A percentile compares a stretch with the other conserved stretches of the same genome.
Evolutionary conservation across 2,113 vertebrate species (phyloP).

Genomic region (Circaetus cinerascens): DNA sequence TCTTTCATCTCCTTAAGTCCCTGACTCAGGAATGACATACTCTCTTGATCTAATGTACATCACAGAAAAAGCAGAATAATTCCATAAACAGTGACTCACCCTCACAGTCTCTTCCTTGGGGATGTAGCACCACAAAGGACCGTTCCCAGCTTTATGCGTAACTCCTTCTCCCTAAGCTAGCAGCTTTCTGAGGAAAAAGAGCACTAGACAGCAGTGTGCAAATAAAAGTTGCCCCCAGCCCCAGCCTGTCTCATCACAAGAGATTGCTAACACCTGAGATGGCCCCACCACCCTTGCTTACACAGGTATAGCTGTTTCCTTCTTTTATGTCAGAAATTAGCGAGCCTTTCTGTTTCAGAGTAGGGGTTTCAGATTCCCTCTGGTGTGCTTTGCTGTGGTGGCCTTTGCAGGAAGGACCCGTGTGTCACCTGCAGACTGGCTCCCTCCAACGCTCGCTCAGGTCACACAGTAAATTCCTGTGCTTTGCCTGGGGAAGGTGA

Average conservation of each 20-base stretch:
- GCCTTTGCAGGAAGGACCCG: background rate
- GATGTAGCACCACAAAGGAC: rapidly evolving
- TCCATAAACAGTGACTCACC: background rate
- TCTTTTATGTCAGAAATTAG: background rate
- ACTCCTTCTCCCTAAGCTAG: rapidly evolving
- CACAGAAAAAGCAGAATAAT: background rate
- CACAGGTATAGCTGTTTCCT: background rate
- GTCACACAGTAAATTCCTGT: background rate
- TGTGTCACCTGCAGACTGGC: rapidly evolving
- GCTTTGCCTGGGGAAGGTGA: background rate
- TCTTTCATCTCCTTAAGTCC: background rate
- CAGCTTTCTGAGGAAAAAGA: rapidly evolving
- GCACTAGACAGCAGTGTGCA: rapidly evolving
- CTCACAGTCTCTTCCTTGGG: background rate
- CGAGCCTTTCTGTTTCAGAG: background rate
- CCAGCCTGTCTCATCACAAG: background rate
- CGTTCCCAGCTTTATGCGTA: rapidly evolving
- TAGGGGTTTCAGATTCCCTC: background rate
- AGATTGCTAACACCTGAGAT: background rate
- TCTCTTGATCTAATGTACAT: background rate
- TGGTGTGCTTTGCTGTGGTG: background rate
- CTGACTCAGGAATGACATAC: background rate
- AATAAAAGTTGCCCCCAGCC: rapidly evolving
- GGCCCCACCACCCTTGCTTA: too few species aligned
- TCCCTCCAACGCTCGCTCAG: rapidly evolving